A percentile compares a stretch with the other conserved stretches of the same genome.
Evolutionary conservation across 2,113 vertebrate species (phyloP).

Genomic region (Rhinolophus sinicus): DNA sequence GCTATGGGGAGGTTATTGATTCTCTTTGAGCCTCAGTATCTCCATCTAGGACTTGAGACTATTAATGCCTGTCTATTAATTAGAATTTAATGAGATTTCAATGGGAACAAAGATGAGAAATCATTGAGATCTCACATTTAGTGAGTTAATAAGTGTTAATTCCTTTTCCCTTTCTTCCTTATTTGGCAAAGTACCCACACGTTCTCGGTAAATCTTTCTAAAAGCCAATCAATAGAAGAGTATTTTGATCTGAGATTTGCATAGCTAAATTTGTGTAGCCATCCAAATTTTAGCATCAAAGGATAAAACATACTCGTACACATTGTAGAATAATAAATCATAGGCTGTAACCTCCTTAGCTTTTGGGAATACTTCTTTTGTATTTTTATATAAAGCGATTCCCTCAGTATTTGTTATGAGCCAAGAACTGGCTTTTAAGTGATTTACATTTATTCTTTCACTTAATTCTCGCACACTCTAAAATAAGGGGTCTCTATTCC

Average conservation of each 20-base stretch:
- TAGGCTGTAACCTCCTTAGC: neutral
- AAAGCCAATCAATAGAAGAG: neutral
- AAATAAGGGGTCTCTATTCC: neutral
- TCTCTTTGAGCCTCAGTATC: neutral
- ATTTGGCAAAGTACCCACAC: neutral
- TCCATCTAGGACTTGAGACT: neutral
- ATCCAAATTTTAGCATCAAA: neutral
- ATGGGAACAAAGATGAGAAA: neutral
- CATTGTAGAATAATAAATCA: neutral
- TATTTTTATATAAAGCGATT: neutral
- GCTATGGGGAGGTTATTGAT: neutral
- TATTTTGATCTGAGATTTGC: slow-evolving; percentile 11
- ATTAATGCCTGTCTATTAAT: neutral
- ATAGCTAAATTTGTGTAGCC: neutral
- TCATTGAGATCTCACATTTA: neutral
- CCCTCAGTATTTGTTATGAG: neutral
- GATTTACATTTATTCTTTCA: neutral
- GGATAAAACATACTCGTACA: neutral
- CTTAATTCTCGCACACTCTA: neutral
- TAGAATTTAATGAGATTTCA: neutral
- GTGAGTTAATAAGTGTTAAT: neutral
- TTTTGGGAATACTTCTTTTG: neutral
- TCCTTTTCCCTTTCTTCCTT: neutral
- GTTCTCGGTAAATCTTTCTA: neutral
- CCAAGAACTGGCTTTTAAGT: slow-evolving; percentile 9